Conservation (phyloP, 2,113 vertebrate genomes). For the Abramis brama region DNA sequence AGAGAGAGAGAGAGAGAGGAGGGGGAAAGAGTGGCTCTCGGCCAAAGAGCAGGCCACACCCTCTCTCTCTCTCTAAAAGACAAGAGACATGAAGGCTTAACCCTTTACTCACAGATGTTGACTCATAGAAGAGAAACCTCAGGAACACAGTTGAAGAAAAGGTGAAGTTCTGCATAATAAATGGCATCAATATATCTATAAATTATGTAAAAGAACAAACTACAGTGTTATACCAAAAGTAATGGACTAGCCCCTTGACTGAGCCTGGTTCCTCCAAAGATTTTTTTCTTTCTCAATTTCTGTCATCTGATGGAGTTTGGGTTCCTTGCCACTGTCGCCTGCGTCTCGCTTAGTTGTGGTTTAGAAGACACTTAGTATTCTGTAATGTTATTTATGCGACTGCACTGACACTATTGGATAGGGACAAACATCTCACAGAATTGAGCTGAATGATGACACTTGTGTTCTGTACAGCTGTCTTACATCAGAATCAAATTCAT, state of each 20-base stretch:
- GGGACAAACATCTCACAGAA: no score
- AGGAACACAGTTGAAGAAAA: not conserved
- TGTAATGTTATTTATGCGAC: no score
- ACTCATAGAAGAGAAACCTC: not conserved
- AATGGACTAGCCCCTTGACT: not conserved
- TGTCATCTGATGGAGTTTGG: no score
- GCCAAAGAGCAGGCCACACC: slow-evolving; percentile 74
- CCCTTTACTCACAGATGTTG: slow-evolving; percentile 20
- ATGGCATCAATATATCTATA: not conserved
- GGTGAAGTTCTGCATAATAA: not conserved
- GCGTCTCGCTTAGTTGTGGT: no score
- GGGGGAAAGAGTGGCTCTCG: slow-evolving; percentile 62
- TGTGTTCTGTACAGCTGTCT: no score
- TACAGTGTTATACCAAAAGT: not conserved
- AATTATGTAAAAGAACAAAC: not conserved
- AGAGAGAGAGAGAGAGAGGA: slow-evolving; percentile 33
- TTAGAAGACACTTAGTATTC: no score
- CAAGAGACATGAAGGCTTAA: slow-evolving; percentile 57
- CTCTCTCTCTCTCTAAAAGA: slow-evolving; percentile 64
- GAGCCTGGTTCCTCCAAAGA: no score
- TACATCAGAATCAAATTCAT: no score
- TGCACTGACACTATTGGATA: no score
- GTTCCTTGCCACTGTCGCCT: no score
- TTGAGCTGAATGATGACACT: no score
- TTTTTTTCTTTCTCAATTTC: no score